A percentile compares a stretch with the other conserved stretches of the same genome.
Evolutionary conservation across 1,140 invertebrate species (phyloP).

Genomic region (Bombus soroeensis): DNA sequence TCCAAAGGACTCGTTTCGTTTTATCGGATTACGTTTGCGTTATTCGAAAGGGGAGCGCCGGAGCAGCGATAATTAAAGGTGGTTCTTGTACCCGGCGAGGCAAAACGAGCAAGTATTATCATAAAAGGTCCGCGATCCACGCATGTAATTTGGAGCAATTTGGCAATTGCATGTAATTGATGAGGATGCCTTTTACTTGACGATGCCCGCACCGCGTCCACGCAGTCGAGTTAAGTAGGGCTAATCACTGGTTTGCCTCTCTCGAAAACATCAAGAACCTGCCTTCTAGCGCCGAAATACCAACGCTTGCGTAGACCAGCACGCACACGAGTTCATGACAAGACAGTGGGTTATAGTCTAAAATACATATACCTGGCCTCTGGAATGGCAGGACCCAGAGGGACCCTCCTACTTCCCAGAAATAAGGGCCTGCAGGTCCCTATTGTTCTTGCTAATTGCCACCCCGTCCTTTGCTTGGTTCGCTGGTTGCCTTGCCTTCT

Average conservation of each 20-base stretch:
- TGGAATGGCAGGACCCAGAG: conserved; percentile 53
- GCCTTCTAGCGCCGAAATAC: conserved; percentile 70
- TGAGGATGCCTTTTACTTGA: conserved; percentile 78
- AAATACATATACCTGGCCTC: conserved; percentile 64
- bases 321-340: background rate
- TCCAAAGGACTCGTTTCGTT: background rate
- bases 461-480: conserved; percentile 50
- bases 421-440: conserved; percentile 69
- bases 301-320: conserved; percentile 44
- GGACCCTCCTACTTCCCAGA: conserved; percentile 74
- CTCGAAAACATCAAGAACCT: conserved; percentile 68
- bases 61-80: conserved; percentile 38
- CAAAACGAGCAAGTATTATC: conserved; percentile 57
- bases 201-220: conserved; percentile 68
- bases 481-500: conserved; percentile 23
- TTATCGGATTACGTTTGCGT: conserved; percentile 6
- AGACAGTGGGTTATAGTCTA: conserved; percentile 25
- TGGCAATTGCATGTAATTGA: conserved; percentile 82
- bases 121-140: conserved; percentile 55
- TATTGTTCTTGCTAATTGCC: conserved; percentile 80
- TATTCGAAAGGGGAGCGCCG: conserved; percentile 9
- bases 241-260: conserved; percentile 77
- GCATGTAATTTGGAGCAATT: conserved; percentile 81
- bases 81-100: background rate
- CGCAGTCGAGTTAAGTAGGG: conserved; percentile 77